phyloP scores from a whole-genome alignment of 2,113 vertebrate species.

The Hemibagrus wyckioides region DNA sequence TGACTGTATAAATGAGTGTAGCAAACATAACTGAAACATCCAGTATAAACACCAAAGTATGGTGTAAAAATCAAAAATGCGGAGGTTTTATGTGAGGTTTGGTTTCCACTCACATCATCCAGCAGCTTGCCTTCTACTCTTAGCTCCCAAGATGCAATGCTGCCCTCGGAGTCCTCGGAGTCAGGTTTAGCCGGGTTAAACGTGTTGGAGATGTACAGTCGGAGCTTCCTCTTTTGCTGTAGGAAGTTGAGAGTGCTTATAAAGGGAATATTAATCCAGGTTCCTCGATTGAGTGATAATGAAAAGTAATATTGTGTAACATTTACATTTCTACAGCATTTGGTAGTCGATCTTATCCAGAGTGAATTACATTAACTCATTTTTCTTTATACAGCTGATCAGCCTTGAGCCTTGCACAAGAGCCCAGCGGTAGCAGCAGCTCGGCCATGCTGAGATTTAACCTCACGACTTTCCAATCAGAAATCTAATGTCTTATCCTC shows the following conservation, averaged over 20 bases:
- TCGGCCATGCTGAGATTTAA: too few relatives aligned
- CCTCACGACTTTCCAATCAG: too few relatives aligned
- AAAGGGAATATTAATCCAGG: not conserved
- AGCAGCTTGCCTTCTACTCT: slow-evolving; percentile 94
- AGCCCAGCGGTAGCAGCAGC: too few relatives aligned
- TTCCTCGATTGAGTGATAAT: not conserved
- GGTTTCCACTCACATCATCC: slow-evolving; percentile 85
- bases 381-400: too few relatives aligned
- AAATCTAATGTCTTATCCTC: too few relatives aligned
- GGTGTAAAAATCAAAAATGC: not conserved
- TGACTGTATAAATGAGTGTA: not conserved
- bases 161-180: slow-evolving; percentile 92
- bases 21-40: not conserved
- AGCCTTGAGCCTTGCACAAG: too few relatives aligned
- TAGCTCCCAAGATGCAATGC: slow-evolving; percentile 97
- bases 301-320: not conserved
- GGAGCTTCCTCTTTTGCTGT: slow-evolving; percentile 97
- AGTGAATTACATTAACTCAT: too few relatives aligned
- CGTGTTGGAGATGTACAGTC: slow-evolving; percentile 97
- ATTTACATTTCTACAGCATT: too few relatives aligned
- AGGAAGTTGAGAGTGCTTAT: slow-evolving; percentile 20
- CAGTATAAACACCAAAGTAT: not conserved
- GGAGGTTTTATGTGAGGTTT: not conserved
- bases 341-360: too few relatives aligned
- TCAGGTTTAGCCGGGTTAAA: slow-evolving; percentile 96